Evolutionary conservation across 2,797 vertebrate species (phyloP).

Genomic region (Channallabes apus): DNA sequence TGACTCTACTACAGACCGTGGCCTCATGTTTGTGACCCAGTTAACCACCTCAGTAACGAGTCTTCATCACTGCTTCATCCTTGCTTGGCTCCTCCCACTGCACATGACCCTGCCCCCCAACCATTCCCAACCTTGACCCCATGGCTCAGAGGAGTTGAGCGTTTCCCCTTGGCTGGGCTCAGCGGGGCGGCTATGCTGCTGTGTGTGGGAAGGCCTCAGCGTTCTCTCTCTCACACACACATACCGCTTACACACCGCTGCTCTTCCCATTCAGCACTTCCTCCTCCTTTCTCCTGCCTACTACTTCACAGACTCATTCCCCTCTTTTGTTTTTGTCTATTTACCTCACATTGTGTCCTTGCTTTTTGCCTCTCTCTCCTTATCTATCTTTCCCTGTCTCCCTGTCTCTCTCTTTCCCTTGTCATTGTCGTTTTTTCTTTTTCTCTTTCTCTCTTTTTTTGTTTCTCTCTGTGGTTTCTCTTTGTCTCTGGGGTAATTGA

Average conservation of each 20-base stretch:
- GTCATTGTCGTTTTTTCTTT: constrained; percentile 1
- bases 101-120: constrained; percentile 55
- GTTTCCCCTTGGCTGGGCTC: constrained; percentile 75
- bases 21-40: background rate
- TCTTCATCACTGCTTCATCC: constrained; percentile 3
- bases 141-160: constrained; percentile 65
- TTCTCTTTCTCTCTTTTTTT: constrained; percentile 17
- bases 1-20: background rate
- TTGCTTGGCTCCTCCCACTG: constrained; percentile 58
- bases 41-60: background rate
- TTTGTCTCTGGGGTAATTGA: constrained; percentile 34
- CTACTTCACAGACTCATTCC: constrained; percentile 51
- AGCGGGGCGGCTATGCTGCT: constrained; percentile 64
- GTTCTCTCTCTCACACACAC: constrained; percentile 75
- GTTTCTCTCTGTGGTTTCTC: constrained; percentile 20
- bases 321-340: constrained; percentile 32
- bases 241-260: constrained; percentile 47
- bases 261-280: constrained; percentile 69
- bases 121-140: constrained; percentile 72
- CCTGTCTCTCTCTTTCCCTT: constrained; percentile 27
- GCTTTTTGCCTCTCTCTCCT: constrained; percentile 33
- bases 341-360: constrained; percentile 55
- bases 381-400: background rate
- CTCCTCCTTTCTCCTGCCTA: constrained; percentile 54
- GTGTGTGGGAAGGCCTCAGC: constrained; percentile 74